A percentile compares a stretch with the other conserved stretches of the same genome.
phyloP scores from a whole-genome alignment of 1,140 invertebrate species.

The Heliothis virescens region DNA sequence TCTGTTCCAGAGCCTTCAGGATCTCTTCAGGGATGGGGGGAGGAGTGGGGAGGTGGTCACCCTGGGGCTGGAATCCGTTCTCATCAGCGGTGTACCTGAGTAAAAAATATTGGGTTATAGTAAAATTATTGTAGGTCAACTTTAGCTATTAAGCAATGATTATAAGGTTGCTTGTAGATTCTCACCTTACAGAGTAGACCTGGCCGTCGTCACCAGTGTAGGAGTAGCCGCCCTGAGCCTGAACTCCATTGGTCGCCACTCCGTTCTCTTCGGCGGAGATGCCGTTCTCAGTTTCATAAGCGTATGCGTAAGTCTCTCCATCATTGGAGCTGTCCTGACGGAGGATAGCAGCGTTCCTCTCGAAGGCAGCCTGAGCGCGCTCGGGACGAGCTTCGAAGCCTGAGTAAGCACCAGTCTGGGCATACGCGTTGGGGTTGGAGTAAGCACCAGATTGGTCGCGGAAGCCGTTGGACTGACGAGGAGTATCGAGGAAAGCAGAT shows the following conservation, averaged over 20 bases:
- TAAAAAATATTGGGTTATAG: not conserved
- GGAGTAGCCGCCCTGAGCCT: conserved; percentile 57
- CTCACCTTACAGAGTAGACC: conserved; percentile 76
- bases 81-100: conserved; percentile 93
- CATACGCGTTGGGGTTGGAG: conserved; percentile 31
- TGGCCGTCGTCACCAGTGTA: conserved; percentile 68
- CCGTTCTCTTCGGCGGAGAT: conserved; percentile 66
- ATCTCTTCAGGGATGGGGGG: conserved; percentile 89
- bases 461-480: conserved; percentile 50
- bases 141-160: not conserved
- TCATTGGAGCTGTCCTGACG: conserved; percentile 62
- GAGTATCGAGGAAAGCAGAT: conserved; percentile 69
- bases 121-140: not conserved
- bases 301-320: conserved; percentile 73
- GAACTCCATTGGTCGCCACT: conserved; percentile 66
- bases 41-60: conserved; percentile 92
- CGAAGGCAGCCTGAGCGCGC: too few species aligned
- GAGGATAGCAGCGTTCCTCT: conserved; percentile 76
- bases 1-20: conserved; percentile 77
- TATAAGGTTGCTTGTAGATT: not conserved
- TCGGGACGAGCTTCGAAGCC: conserved; percentile 58
- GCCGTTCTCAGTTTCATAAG: conserved; percentile 78
- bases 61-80: conserved; percentile 91
- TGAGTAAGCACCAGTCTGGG: conserved; percentile 42
- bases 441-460: conserved; percentile 40